Evolutionary conservation across 2,888 invertebrate genomes (phyloP).

Genomic region (Polydrusus tereticollis): DNA sequence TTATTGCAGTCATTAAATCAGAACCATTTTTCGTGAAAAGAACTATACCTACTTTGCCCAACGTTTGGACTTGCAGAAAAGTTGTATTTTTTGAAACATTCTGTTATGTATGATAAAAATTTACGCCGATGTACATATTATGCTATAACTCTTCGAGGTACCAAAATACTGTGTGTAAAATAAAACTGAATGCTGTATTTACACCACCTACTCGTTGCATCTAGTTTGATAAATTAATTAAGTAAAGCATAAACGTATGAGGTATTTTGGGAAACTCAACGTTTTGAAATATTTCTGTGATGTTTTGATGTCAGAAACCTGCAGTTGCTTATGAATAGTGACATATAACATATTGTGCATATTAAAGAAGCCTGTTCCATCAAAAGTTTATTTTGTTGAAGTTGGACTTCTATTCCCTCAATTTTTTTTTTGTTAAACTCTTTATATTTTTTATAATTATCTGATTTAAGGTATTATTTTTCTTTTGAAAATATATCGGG

Average conservation of each 20-base stretch:
- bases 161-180: neutral
- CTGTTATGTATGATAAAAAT: no score
- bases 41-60: no score
- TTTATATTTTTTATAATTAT: no score
- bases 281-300: conserved; percentile 18
- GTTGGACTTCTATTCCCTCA: no score
- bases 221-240: conserved; percentile 19
- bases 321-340: conserved; percentile 18
- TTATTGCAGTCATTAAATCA: no score
- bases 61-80: no score
- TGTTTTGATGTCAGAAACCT: conserved; percentile 12
- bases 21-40: no score
- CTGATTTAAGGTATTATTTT: neutral
- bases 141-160: neutral
- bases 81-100: no score
- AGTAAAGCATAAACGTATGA: conserved; percentile 14
- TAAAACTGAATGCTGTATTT: neutral
- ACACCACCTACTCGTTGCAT: conserved; percentile 17
- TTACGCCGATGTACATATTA: neutral
- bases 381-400: no score
- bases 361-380: neutral
- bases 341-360: conserved; percentile 9
- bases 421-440: no score
- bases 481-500: neutral
- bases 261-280: conserved; percentile 23